Base-by-base conservation (phyloP, 1,140 invertebrate genomes). In the Pseudomyrmex pallidus region DNA sequence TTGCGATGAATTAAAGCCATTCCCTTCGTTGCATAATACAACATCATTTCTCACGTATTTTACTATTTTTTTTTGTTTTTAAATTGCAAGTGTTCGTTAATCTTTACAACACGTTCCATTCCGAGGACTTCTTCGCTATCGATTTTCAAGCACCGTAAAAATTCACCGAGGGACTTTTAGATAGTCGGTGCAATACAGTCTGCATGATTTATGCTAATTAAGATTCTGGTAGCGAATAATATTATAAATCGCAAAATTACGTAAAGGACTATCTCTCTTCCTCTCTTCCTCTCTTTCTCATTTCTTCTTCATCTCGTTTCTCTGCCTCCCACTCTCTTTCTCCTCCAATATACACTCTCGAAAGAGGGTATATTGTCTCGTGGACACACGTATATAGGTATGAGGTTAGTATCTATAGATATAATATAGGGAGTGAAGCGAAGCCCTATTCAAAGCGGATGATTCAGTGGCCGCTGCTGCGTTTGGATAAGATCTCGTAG, bases 121-220 rank as follows among this genome's bases (percentile, higher is more conserved):
- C 59, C 2, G 35, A 13, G 13, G 8, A 52, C 57, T 77, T n/a
- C 10, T 57, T 13, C 2, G 35, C 12, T 46, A 46, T 67, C 62
- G 35, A 0, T 67, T 56, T 67, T 67, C 17, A 77, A 77, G 25
- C 15, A 0, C n/a, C 35, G 25, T 13, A 44, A 56, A 9, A 56
- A 46, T 46, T 57, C 44, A 20, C 17, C 44, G 9, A 15, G 35
- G 46, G 50, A 63, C 56, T 61, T 50, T 22, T 63, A 77, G 63
- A 46, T 77, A 74, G 85, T 85, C 66, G 82, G 56, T 44, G 54
- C 35, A 57, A 86, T 89, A 90, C 90, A 89, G 86, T 91, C 91
- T 92, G 85, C 93, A 94, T 94, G 92, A 94, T 94, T 93, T 93
- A 94, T 91, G 91, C 90, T 94, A 93, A 94, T 94, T 94, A 94